Evolutionary conservation across 2,797 vertebrate genomes (phyloP), one percentile per base, ranked within the genome.

Genomic region (Podarcis lilfordi): DNA sequence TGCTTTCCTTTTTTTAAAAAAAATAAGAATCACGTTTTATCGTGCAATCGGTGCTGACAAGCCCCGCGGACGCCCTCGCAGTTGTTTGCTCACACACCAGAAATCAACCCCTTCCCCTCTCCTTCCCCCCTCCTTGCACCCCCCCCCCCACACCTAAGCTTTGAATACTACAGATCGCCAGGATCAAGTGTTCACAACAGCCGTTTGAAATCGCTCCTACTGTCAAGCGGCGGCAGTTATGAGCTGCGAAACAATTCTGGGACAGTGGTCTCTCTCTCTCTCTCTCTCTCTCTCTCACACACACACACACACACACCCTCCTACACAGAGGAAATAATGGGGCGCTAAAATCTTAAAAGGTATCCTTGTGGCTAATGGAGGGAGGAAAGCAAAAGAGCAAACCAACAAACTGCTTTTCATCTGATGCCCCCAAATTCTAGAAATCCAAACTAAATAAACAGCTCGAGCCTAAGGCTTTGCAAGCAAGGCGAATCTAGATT

Each of bases 21-120:
- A 37, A 40, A 9, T 2, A 8, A 37, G 2, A 4, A 69, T 89
- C 93, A 89, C 90, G 86, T 93, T 82, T 92, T 93, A 95, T 93
- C 90, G 85, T 80, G 91, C 88, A 84, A 90, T 87, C 80, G 9
- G 91, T 61, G 92, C 89, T 95, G 95, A 95, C 95, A 94, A 92
- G 89, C 50, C 77, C 81, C 87, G 29, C 37, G 72, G 92, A 91
- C 92, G 93, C 91, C 78, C 0, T 74, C 1, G 82, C 50, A 84
- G 90, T 43, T 82, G 69, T 76, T 87, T 82, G 79, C 79, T 55
- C 50, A 64, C 29, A 82, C 69, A 35, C 35, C 9, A 27, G n/a
- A 50, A 68, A 68, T 59, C 25, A 5, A 25, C 19, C 21, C 37
- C 35, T 37, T 8, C 13, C 9, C 40, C 25, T 5, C n/a, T 23